Conservation (phyloP, 2,888 invertebrate genomes). For the Aphodius granarius region DNA sequence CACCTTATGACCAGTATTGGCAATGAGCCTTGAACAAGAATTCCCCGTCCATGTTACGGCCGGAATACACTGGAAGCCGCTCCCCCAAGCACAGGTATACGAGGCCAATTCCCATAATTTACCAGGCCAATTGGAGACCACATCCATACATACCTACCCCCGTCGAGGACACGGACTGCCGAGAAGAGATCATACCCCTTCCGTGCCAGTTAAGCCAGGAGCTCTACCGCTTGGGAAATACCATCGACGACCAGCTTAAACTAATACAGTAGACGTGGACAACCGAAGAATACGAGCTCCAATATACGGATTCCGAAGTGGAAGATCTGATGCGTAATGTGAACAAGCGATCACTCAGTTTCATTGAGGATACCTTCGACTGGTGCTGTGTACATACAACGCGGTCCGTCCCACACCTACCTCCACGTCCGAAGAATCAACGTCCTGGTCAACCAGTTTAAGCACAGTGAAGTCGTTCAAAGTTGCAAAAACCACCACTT, state of each 20-base stretch:
- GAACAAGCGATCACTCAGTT: slow-evolving; percentile 5
- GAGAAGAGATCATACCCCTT: neutral
- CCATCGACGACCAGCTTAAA: neutral
- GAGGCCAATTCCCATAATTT: slow-evolving; percentile 22
- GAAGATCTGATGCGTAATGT: neutral
- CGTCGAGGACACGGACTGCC: neutral
- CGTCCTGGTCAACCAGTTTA: too few species aligned
- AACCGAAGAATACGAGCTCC: neutral
- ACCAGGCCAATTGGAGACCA: neutral
- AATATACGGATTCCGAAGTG: neutral
- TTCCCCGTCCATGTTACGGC: neutral
- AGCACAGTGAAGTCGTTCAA: too few species aligned
- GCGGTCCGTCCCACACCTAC: too few species aligned
- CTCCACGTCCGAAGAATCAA: too few species aligned
- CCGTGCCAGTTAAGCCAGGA: neutral
- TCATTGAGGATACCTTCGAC: slow-evolving; percentile 18
- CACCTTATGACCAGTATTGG: too few species aligned
- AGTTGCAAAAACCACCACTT: too few species aligned
- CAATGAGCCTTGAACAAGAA: neutral
- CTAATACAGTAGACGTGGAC: neutral
- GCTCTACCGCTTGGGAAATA: neutral
- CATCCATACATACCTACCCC: neutral
- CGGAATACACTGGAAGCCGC: slow-evolving; percentile 20
- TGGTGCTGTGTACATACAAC: slow-evolving; percentile 15
- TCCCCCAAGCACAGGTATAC: slow-evolving; percentile 15